Evolutionary conservation across 2,113 vertebrate genomes (phyloP).

Genomic region (Calyptomena viridis): DNA sequence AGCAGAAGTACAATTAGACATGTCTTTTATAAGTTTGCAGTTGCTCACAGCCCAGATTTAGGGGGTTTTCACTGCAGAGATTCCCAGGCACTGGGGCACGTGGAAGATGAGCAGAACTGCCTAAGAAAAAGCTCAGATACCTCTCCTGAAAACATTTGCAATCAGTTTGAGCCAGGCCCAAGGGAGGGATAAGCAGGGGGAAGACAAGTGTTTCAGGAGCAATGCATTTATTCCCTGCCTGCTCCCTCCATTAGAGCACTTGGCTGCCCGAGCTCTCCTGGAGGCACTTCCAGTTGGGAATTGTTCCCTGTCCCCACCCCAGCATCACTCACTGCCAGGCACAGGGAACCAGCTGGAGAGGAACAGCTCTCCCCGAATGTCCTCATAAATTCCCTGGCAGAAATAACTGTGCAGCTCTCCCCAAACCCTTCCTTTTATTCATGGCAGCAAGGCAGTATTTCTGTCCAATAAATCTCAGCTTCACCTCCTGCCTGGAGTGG

Average conservation of each 20-base stretch:
- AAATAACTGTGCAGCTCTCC: not conserved
- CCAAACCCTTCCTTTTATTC: slow-evolving; percentile 11
- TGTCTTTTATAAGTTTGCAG: not conserved
- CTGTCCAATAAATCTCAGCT: not conserved
- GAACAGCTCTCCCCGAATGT: not conserved
- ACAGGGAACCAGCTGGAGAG: slow-evolving; percentile 28
- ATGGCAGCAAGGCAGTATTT: not conserved
- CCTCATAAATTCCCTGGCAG: slow-evolving; percentile 16
- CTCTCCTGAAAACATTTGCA: not conserved
- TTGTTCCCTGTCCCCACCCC: not conserved
- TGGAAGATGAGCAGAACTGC: not conserved
- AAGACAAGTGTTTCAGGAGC: not conserved
- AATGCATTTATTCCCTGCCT: slow-evolving; percentile 23
- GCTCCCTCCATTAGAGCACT: not conserved
- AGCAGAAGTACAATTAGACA: not conserved
- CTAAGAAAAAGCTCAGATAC: not conserved
- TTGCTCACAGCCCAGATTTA: not conserved
- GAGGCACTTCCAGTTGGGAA: slow-evolving; percentile 44
- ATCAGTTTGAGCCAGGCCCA: not conserved
- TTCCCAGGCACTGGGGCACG: not conserved
- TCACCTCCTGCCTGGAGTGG: not conserved
- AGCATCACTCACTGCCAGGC: not conserved
- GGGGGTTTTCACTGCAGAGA: not conserved
- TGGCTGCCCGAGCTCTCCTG: slow-evolving; percentile 20
- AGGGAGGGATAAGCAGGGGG: not conserved